These are phyloP conservation scores for Lepidothrix coronata DNA, from an alignment of 2,113 vertebrate species.

Conservation along the genomic window DNA sequence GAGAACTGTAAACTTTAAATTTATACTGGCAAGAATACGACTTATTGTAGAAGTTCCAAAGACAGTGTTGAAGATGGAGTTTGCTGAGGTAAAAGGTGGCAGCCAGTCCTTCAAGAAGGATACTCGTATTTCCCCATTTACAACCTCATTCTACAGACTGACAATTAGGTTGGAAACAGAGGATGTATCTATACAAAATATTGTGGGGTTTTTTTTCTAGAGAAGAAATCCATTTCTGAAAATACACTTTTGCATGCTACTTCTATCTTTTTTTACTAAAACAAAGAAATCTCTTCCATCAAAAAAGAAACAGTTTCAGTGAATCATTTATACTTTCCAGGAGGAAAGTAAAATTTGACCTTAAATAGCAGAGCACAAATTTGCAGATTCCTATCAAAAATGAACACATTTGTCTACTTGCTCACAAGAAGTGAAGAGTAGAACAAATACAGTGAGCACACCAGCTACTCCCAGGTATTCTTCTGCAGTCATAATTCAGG, in stretches of 20 bases:
- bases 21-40: neutral
- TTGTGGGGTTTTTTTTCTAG: fast-evolving
- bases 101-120: neutral
- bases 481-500: neutral
- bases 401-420: neutral
- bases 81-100: neutral
- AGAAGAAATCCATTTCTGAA: neutral
- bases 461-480: neutral
- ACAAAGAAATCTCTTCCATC: neutral
- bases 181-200: neutral
- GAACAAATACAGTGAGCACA: neutral
- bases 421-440: neutral
- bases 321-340: neutral
- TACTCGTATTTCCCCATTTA: neutral
- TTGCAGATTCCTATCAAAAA: neutral
- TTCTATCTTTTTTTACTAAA: neutral
- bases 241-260: neutral
- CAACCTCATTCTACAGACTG: neutral
- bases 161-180: neutral
- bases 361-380: neutral
- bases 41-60: neutral
- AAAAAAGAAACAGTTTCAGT: neutral
- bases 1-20: neutral
- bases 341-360: neutral
- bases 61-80: neutral